Conservation (phyloP, 2,113 vertebrate genomes). For the Neofelis nebulosa region DNA sequence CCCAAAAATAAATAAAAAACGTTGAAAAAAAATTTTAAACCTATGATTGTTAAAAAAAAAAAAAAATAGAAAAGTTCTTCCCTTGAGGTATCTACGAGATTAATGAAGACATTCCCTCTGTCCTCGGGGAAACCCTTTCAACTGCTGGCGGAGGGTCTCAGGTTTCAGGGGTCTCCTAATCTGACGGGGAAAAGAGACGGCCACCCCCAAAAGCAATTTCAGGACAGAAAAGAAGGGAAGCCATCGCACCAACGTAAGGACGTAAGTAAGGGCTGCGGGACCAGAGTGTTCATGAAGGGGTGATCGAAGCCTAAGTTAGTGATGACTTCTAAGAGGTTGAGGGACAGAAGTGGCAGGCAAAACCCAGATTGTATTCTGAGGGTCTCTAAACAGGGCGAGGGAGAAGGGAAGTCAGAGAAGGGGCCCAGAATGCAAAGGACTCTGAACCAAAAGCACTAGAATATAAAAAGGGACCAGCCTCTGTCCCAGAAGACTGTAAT, state of each 20-base stretch:
- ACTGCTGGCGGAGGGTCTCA: background rate
- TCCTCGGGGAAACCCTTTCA: background rate
- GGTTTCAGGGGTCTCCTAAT: background rate
- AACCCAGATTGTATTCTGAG: background rate
- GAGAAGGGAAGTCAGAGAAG: background rate
- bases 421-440: background rate
- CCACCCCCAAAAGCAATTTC: background rate
- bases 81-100: background rate
- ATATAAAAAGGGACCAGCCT: background rate
- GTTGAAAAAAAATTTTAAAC: too few relatives aligned
- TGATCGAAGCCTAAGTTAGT: background rate
- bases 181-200: background rate
- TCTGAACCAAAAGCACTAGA: background rate
- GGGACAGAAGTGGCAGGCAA: background rate
- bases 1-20: too few relatives aligned
- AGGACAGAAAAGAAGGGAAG: background rate
- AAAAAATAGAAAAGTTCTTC: constrained; percentile 17
- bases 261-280: background rate
- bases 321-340: background rate
- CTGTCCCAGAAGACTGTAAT: background rate
- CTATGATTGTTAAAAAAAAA: too few relatives aligned
- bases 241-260: background rate
- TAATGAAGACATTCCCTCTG: background rate
- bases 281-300: background rate
- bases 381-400: background rate